Conservation (phyloP, 1,140 invertebrate genomes). For the Drosophila kurseongensis region DNA sequence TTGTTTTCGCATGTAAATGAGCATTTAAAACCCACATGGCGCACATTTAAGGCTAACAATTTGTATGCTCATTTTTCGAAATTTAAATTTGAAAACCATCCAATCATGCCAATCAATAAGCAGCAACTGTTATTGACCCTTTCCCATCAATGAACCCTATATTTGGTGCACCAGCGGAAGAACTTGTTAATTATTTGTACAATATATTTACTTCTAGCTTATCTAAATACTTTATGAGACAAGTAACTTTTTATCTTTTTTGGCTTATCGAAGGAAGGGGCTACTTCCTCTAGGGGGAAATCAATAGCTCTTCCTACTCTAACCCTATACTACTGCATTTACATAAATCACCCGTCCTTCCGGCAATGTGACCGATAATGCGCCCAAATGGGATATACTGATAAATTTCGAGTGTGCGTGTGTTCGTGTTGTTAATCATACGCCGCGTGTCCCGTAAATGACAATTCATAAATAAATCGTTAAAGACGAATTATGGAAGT, state of each 20-base stretch:
- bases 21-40: slow-evolving; percentile 34
- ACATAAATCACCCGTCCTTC: slow-evolving; percentile 57
- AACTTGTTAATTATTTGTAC: slow-evolving; percentile 51
- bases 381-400: slow-evolving; percentile 49
- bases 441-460: slow-evolving; percentile 33
- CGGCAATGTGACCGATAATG: slow-evolving; percentile 67
- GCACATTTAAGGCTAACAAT: slow-evolving; percentile 25
- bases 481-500: slow-evolving; percentile 72
- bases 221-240: slow-evolving; percentile 2
- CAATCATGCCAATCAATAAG: not conserved
- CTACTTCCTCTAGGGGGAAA: not conserved
- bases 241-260: slow-evolving; percentile 14
- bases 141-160: slow-evolving; percentile 10
- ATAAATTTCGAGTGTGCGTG: slow-evolving; percentile 49
- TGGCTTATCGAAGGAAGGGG: slow-evolving; percentile 10
- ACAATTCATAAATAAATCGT: slow-evolving; percentile 74
- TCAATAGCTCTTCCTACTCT: slow-evolving; percentile 11
- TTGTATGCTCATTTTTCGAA: slow-evolving; percentile 19
- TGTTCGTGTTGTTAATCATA: slow-evolving; percentile 65
- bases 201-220: not conserved
- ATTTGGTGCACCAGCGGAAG: slow-evolving; percentile 13
- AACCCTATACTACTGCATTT: slow-evolving; percentile 13
- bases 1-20: slow-evolving; percentile 21
- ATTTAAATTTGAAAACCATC: slow-evolving; percentile 8
- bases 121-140: not conserved